Conservation (phyloP, 1,140 invertebrate species). For the Drosophila tsacasi region DNA sequence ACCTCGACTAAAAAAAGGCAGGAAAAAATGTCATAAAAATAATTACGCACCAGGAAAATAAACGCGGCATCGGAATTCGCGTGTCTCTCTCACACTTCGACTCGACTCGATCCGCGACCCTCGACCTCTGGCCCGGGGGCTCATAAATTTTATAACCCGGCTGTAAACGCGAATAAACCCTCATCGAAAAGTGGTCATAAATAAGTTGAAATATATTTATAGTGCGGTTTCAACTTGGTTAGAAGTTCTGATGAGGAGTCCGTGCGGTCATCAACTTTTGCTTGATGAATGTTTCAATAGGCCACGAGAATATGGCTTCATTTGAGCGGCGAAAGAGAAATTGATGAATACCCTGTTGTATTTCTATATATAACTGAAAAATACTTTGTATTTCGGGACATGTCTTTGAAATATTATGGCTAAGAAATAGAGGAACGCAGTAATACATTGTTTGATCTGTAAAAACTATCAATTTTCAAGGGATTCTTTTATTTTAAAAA, state of each 20-base stretch:
- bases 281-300: conserved; percentile 51
- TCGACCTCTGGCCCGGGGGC: conserved; percentile 25
- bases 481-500: too few species aligned
- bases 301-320: conserved; percentile 18
- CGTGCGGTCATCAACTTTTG: conserved; percentile 36
- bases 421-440: too few species aligned
- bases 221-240: conserved; percentile 63
- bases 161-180: conserved; percentile 77
- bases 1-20: conserved; percentile 12
- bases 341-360: background rate
- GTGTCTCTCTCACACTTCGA: conserved; percentile 27
- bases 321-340: background rate
- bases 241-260: conserved; percentile 35
- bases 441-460: too few species aligned
- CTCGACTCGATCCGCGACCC: conserved; percentile 4
- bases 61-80: conserved; percentile 64
- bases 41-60: conserved; percentile 74
- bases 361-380: background rate
- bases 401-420: background rate
- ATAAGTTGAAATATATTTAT: conserved; percentile 80
- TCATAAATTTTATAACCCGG: conserved; percentile 76
- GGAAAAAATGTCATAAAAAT: conserved; percentile 79
- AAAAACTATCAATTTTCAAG: too few species aligned
- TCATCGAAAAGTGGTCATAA: conserved; percentile 80
- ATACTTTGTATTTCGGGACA: background rate